Conservation (phyloP, 2,888 invertebrate genomes). For the Aradus depressus region DNA sequence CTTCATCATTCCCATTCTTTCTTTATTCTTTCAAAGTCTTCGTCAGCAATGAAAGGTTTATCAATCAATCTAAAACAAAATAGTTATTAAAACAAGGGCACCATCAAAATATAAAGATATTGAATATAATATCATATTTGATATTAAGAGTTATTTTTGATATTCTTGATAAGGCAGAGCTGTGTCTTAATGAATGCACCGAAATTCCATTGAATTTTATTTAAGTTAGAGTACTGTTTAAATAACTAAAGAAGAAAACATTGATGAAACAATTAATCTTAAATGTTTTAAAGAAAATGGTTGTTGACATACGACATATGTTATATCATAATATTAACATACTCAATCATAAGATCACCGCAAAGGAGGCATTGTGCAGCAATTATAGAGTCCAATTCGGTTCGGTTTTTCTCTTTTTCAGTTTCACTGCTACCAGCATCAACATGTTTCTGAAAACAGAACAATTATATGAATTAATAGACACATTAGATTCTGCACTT, state of each 20-base stretch:
- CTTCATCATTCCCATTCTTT: conserved; percentile 78
- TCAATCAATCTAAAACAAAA: conserved; percentile 58
- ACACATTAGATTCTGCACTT: no score
- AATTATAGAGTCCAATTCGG: conserved; percentile 77
- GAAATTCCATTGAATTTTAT: no score
- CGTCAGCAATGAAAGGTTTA: conserved; percentile 73
- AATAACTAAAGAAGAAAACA: no score
- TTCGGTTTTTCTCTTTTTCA: conserved; percentile 30
- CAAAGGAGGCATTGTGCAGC: conserved; percentile 89
- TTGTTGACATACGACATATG: no score
- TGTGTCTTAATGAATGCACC: no score
- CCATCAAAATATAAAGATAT: neutral
- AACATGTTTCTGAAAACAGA: conserved; percentile 19
- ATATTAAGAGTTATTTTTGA: no score
- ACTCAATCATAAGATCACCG: conserved; percentile 80
- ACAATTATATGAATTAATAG: no score
- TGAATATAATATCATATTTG: conserved; percentile 13
- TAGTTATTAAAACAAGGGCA: neutral
- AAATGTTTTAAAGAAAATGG: no score
- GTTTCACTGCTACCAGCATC: conserved; percentile 6
- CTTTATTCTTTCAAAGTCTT: conserved; percentile 68
- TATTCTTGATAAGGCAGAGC: no score
- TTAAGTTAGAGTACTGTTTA: no score
- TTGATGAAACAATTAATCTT: no score
- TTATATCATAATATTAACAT: no score